Evolutionary conservation across 2,797 vertebrate genomes (phyloP).

Genomic region (Sphenopsis melanotis): DNA sequence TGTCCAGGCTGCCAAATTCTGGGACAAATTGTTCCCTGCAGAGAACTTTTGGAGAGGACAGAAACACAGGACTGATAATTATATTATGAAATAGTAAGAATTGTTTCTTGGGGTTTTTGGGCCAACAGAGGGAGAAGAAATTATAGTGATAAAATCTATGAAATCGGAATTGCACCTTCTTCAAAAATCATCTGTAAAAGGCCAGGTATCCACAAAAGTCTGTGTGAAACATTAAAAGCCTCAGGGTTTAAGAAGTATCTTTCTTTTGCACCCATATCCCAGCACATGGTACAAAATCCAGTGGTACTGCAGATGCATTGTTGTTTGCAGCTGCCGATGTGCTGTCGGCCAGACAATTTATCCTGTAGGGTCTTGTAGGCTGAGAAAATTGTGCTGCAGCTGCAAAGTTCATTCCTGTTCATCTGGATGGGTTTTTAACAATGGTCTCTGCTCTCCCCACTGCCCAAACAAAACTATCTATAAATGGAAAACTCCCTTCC

Average conservation of each 20-base stretch:
- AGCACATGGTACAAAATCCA: background rate
- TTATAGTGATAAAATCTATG: background rate
- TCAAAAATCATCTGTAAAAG: background rate
- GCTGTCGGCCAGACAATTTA: background rate
- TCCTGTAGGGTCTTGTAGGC: slow-evolving; percentile 38
- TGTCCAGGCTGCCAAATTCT: slow-evolving; percentile 43
- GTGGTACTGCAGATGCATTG: background rate
- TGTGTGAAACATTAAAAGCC: background rate
- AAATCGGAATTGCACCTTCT: background rate
- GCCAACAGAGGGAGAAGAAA: background rate
- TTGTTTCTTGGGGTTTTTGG: background rate
- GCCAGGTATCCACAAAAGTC: background rate
- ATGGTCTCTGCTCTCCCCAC: slow-evolving; percentile 1
- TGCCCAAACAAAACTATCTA: slow-evolving; percentile 19
- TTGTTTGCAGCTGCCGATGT: background rate
- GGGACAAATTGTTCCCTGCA: slow-evolving; percentile 52
- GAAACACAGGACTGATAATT: slow-evolving; percentile 42
- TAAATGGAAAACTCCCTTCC: background rate
- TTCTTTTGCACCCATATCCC: background rate
- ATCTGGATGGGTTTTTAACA: slow-evolving; percentile 32
- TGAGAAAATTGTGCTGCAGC: slow-evolving; percentile 31
- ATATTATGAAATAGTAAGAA: slow-evolving; percentile 24
- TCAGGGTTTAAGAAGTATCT: background rate
- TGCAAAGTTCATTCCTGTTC: slow-evolving; percentile 51
- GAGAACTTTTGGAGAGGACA: slow-evolving; percentile 48